Base-by-base conservation (phyloP, 2,797 vertebrate species). In the Hydrocynus forskahlii region DNA sequence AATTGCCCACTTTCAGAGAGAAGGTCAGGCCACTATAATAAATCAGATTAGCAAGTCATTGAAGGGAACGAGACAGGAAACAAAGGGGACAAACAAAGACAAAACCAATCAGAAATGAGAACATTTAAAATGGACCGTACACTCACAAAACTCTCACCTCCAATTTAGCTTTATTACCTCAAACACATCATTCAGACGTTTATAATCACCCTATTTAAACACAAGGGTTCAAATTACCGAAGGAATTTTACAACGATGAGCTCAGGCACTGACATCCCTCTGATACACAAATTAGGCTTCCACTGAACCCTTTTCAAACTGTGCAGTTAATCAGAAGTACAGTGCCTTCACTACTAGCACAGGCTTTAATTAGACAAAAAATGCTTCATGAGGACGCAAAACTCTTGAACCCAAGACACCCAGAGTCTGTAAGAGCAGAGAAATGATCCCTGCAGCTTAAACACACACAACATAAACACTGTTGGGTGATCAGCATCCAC, bases 31-130 rank as follows among this genome's bases (percentile, higher is more conserved):
- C 60, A 79, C 52, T 83, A 60, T 70, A 63, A 79, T 64, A 88
- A 89, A 89, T 91, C 83, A 84, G 52, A 83, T 75, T 83, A 87
- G 75, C 78, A 21, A 59, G 69, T 67, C 52, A 64, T 21, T 63
- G 62, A 38, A 57, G 43, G 50, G 23, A 50, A 14, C 35, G 5
- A n/a, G 35, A 19, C 50, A 8, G 48, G 29, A 19, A 54, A 38
- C 10, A 67, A 25, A 19, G 14, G 12, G 14, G 2, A 38, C 13
- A 45, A 8, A n/a, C 35, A 29, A 0, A 19, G 4, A n/a, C 45
- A 50, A 35, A 21, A 52, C 19, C 16, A 0, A 66, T 7, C 29
- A 23, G 17, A 66, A 52, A 52, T 66, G 25, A 8, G 12, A 14
- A 38, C 4, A 12, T 25, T 23, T 60, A 6, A 2, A 54, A 16